These are phyloP conservation scores for Henricia sp. DNA, from an alignment of 53 echinoderm and acorn worm species.

Conservation along the genomic window DNA sequence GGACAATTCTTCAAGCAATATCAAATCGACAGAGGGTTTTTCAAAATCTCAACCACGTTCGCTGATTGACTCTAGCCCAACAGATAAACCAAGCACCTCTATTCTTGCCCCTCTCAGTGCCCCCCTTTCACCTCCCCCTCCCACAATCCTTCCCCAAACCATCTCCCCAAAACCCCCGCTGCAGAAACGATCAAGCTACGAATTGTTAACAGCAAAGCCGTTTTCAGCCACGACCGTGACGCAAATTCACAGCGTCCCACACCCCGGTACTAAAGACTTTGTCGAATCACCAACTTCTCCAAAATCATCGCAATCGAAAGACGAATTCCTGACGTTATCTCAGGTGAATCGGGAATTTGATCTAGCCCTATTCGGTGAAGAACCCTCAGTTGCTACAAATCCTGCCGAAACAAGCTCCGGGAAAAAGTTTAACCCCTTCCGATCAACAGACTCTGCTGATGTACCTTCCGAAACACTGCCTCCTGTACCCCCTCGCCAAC, in stretches of 20 bases:
- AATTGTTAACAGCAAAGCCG: slow-evolving; percentile 79
- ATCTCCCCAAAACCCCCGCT: slow-evolving; percentile 44
- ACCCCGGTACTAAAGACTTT: slow-evolving; percentile 64
- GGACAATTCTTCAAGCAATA: slow-evolving; percentile 24
- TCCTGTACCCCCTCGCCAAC: slow-evolving; percentile 70
- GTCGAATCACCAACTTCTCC: slow-evolving; percentile 16
- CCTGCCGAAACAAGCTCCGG: neutral
- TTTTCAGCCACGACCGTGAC: slow-evolving; percentile 58
- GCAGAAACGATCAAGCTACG: slow-evolving; percentile 59
- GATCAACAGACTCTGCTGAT: slow-evolving; percentile 17
- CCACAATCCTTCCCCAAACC: neutral
- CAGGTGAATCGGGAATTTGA: slow-evolving; percentile 78
- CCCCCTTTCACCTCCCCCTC: slow-evolving; percentile 42
- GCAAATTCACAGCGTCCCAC: slow-evolving; percentile 77
- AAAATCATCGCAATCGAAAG: slow-evolving; percentile 13
- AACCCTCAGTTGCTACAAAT: neutral
- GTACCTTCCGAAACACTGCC: slow-evolving; percentile 28
- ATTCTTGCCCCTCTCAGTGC: slow-evolving; percentile 57
- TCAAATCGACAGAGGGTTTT: neutral
- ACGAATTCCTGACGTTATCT: slow-evolving; percentile 57
- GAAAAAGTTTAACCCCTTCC: slow-evolving; percentile 65
- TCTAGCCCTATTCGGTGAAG: slow-evolving; percentile 33
- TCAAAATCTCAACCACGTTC: slow-evolving; percentile 17
- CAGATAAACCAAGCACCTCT: slow-evolving; percentile 69
- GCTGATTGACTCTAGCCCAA: slow-evolving; percentile 76